These are phyloP conservation scores for Heliothis virescens DNA, from an alignment of 1,140 invertebrate species.

Conservation along the genomic window DNA sequence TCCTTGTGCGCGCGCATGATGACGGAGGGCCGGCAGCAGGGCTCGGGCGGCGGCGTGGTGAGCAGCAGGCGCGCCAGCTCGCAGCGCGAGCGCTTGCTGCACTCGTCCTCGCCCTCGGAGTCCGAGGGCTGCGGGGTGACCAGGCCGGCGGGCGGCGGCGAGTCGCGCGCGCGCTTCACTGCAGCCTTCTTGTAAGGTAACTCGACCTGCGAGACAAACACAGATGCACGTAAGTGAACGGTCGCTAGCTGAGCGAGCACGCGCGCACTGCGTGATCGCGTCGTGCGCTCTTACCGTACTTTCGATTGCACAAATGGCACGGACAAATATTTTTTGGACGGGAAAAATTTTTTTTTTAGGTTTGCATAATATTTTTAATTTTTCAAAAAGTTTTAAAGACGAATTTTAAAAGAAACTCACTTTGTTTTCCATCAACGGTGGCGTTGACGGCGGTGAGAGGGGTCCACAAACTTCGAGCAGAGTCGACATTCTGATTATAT, in stretches of 20 bases:
- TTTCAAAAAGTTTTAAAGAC: slow-evolving; percentile 38
- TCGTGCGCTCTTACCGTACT: slow-evolving; percentile 64
- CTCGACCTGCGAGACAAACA: slow-evolving; percentile 84
- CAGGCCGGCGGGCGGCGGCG: slow-evolving; percentile 70
- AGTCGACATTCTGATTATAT: slow-evolving; percentile 76
- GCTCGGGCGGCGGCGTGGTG: slow-evolving; percentile 81
- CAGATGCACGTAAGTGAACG: slow-evolving; percentile 73
- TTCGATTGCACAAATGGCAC: slow-evolving; percentile 75
- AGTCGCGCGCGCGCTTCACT: slow-evolving; percentile 73
- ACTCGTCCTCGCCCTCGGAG: slow-evolving; percentile 86
- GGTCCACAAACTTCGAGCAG: slow-evolving; percentile 82
- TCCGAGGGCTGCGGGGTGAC: slow-evolving; percentile 88
- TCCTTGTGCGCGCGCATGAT: slow-evolving; percentile 93
- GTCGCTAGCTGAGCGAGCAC: slow-evolving; percentile 66
- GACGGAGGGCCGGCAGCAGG: slow-evolving; percentile 85
- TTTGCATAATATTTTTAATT: slow-evolving; percentile 47
- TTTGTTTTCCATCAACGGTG: slow-evolving; percentile 84
- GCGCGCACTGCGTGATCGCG: slow-evolving; percentile 77
- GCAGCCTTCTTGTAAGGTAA: slow-evolving; percentile 78
- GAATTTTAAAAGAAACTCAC: slow-evolving; percentile 74
- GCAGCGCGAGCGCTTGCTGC: slow-evolving; percentile 80
- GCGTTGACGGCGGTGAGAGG: slow-evolving; percentile 84
- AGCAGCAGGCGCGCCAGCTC: slow-evolving; percentile 81
- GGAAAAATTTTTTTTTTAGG: slow-evolving; percentile 43
- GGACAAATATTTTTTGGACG: slow-evolving; percentile 47